Evolutionary conservation across 2,113 vertebrate species (phyloP).

Genomic region (Tautogolabrus adspersus): DNA sequence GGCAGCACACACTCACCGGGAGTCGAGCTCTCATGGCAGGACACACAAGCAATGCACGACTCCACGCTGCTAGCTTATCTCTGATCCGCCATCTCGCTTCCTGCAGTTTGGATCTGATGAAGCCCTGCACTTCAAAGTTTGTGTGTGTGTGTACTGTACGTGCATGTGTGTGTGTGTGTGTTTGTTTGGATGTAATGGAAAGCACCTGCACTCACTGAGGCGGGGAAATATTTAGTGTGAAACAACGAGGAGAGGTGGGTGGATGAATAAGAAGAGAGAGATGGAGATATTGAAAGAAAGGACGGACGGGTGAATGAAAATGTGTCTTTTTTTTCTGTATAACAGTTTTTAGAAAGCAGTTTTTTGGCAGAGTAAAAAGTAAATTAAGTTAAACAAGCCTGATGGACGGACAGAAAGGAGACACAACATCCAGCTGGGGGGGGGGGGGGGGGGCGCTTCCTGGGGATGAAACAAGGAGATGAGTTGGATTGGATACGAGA

Average conservation of each 20-base stretch:
- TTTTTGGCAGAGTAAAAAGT: conserved; percentile 35
- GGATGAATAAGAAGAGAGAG: conserved; percentile 49
- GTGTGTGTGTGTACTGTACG: conserved; percentile 33
- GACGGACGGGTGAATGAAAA: conserved; percentile 33
- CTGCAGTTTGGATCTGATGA: conserved; percentile 74
- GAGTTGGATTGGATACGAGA: conserved; percentile 28
- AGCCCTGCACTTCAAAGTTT: conserved; percentile 69
- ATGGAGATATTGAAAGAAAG: conserved; percentile 42
- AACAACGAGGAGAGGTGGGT: conserved; percentile 62
- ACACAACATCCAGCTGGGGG: conserved; percentile 13
- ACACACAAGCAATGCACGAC: conserved; percentile 56
- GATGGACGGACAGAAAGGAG: conserved; percentile 8
- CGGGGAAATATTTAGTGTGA: conserved; percentile 70
- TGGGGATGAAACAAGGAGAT: conserved; percentile 44
- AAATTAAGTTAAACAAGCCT: neutral
- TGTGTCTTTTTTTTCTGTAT: conserved; percentile 9
- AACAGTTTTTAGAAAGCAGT: conserved; percentile 25
- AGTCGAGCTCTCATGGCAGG: conserved; percentile 54
- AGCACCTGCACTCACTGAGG: conserved; percentile 73
- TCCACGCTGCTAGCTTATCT: conserved; percentile 77
- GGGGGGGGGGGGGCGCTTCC: neutral
- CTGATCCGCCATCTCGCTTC: conserved; percentile 75
- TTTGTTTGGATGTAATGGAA: conserved; percentile 70
- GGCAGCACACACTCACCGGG: conserved; percentile 60
- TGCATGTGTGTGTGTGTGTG: conserved; percentile 14